Evolutionary conservation across 2,888 invertebrate genomes (phyloP), one percentile per base, ranked within the genome.

Genomic region (Tetheella fluctuosa): DNA sequence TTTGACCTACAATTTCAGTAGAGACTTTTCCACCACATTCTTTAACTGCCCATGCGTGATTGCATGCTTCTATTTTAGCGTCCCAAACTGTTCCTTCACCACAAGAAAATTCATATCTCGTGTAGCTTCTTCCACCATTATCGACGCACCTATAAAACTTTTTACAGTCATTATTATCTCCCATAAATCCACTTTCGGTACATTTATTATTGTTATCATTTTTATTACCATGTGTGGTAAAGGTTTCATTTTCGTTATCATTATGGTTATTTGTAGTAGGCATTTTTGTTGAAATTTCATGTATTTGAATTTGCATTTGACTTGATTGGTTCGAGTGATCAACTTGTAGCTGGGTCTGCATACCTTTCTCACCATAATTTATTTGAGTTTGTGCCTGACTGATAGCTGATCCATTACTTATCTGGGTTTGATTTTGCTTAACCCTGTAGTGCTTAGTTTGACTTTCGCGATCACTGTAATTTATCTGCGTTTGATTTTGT

Each of bases 111-210:
- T 94, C 93, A 73, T 93, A 94, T 73, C 91, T 94, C 0, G 83
- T 93, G 62, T 84, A 94, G 10, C 86, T 84, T 12, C 89, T 89
- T 68, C 75, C 87, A 15, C 90, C 92, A 67, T 91, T 91, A 61
- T 89, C 85, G 7, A 96, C 94, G 80, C 96, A 96, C 69, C 96
- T 92, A 74, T 95, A 95, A 83, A 96, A 96, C 77, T 95, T 96
- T 57, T 89, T 93, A 73, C 96, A 96, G 73, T 96, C 93, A 30
- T 86, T 75, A 56, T 59, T 53, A 73, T 87, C 86, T 76, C 95
- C 94, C 74, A 94, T 94, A 76, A 95, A 96, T 39, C 96, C 96
- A 81, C 94, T 95, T 54, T 69, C 61, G 25, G 65, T 71, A 62
- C 84, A 85, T 61, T 71, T 58, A 30, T 66, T 62, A 23, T 15